A percentile compares a stretch with the other conserved stretches of the same genome.
These are phyloP conservation scores for Drosophila picticornis DNA, from an alignment of 2,888 invertebrate species.

Conservation along the genomic window DNA sequence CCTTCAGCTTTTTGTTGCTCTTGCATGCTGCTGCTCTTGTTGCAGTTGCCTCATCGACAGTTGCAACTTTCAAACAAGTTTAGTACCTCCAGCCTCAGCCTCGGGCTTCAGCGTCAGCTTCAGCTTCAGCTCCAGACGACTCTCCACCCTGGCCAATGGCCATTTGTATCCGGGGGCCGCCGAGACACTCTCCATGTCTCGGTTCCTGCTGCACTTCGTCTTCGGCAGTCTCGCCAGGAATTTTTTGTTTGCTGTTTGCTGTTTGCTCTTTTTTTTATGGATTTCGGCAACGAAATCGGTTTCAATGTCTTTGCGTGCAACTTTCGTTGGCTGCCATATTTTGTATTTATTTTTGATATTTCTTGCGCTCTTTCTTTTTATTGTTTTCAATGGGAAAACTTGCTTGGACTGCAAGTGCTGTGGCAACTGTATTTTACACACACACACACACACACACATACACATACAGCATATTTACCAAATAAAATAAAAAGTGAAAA, in stretches of 20 bases:
- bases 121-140: conserved; percentile 14
- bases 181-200: conserved; percentile 1
- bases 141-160: conserved; percentile 35
- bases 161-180: conserved; percentile 53
- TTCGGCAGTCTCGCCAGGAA: conserved; percentile 52
- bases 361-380: conserved; percentile 25
- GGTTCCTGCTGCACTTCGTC: conserved; percentile 20
- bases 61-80: conserved; percentile 78
- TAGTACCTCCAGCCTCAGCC: conserved; percentile 46
- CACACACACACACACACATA: conserved; percentile 3
- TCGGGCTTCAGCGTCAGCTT: conserved; percentile 9
- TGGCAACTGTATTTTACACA: conserved; percentile 24
- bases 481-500: conserved; percentile 56
- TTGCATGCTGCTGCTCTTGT: conserved; percentile 20
- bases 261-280: conserved; percentile 19
- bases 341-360: conserved; percentile 42
- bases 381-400: conserved; percentile 59
- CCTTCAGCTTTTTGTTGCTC: background rate
- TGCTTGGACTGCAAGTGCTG: conserved; percentile 51
- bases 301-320: conserved; percentile 63
- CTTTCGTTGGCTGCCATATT: conserved; percentile 63
- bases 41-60: conserved; percentile 51
- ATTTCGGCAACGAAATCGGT: conserved; percentile 46
- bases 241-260: conserved; percentile 29
- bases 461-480: background rate